These are phyloP conservation scores for Periophthalmus modestus DNA, from an alignment of 2,113 vertebrate genomes.

Conservation along the genomic window DNA sequence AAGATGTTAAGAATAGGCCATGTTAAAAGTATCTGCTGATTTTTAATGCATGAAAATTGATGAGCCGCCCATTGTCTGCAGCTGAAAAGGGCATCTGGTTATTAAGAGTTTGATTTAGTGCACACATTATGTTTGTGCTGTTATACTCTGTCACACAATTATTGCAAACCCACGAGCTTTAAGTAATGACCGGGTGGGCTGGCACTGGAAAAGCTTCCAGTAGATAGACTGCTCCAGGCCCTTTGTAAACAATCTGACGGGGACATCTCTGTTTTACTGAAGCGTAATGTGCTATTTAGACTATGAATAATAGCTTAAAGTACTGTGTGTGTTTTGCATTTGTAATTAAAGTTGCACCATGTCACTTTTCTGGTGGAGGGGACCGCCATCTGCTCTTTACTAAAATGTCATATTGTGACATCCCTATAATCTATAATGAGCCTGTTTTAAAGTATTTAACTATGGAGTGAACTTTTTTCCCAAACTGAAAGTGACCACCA, in stretches of 20 bases:
- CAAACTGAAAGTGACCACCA: too few relatives aligned
- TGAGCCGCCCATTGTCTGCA: background rate
- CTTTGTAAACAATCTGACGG: background rate
- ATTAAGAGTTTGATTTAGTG: slow-evolving; percentile 24
- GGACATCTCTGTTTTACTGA: background rate
- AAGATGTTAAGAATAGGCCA: too few relatives aligned
- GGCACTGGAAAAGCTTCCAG: slow-evolving; percentile 5
- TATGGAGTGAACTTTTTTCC: too few relatives aligned
- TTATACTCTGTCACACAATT: slow-evolving; percentile 47
- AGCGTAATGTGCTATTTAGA: background rate
- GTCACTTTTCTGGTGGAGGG: too few relatives aligned
- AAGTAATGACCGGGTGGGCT: slow-evolving; percentile 24
- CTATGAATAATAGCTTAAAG: background rate
- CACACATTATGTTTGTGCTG: slow-evolving; percentile 38
- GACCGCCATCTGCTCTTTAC: too few relatives aligned
- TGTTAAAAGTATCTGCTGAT: background rate
- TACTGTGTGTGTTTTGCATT: background rate
- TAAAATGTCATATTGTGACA: too few relatives aligned
- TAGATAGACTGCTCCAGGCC: background rate
- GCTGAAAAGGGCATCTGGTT: slow-evolving; percentile 47
- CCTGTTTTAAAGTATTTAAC: too few relatives aligned
- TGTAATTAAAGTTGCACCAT: background rate
- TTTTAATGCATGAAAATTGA: slow-evolving; percentile 12
- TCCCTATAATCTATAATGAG: too few relatives aligned
- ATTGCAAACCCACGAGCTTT: slow-evolving; percentile 45